Evolutionary conservation across 1,140 invertebrate genomes (phyloP).

Genomic region (Euura lappo): DNA sequence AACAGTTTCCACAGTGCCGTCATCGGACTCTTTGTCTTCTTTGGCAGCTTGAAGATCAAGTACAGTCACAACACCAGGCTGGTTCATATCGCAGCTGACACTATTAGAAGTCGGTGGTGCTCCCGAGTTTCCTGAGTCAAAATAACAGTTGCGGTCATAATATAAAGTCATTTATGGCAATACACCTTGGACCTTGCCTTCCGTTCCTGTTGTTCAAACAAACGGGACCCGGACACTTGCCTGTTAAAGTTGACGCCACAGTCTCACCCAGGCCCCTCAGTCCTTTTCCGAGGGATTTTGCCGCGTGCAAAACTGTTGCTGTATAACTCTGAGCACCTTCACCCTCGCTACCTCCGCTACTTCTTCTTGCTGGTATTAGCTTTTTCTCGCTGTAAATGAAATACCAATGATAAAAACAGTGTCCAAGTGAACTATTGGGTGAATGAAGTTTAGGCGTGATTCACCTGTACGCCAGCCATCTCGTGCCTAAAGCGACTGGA

Average conservation of each 20-base stretch:
- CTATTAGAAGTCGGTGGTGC: conserved; percentile 49
- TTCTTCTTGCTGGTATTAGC: conserved; percentile 80
- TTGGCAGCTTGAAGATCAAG: conserved; percentile 76
- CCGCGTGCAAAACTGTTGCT: conserved; percentile 92
- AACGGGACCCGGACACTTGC: conserved; percentile 46
- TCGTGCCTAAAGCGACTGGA: conserved; percentile 86
- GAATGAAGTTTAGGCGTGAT: conserved; percentile 1
- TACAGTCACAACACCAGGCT: conserved; percentile 87
- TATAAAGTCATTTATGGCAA: conserved; percentile 25
- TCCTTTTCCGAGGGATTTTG: conserved; percentile 88
- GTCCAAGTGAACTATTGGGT: conserved; percentile 42
- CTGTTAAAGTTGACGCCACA: conserved; percentile 88
- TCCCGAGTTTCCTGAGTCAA: conserved; percentile 42
- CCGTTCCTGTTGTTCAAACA: conserved; percentile 39
- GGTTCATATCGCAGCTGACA: conserved; percentile 61
- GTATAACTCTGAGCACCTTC: conserved; percentile 87
- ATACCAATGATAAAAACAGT: neutral
- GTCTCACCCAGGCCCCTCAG: conserved; percentile 90
- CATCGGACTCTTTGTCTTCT: conserved; percentile 64
- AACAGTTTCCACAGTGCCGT: conserved; percentile 67
- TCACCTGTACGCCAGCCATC: conserved; percentile 74
- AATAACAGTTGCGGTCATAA: neutral
- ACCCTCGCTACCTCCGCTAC: conserved; percentile 84
- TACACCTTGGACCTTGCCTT: conserved; percentile 41
- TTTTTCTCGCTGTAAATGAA: conserved; percentile 75